phyloP scores from a whole-genome alignment of 2,797 vertebrate genomes.

The Ptychobarbus kaznakovi region DNA sequence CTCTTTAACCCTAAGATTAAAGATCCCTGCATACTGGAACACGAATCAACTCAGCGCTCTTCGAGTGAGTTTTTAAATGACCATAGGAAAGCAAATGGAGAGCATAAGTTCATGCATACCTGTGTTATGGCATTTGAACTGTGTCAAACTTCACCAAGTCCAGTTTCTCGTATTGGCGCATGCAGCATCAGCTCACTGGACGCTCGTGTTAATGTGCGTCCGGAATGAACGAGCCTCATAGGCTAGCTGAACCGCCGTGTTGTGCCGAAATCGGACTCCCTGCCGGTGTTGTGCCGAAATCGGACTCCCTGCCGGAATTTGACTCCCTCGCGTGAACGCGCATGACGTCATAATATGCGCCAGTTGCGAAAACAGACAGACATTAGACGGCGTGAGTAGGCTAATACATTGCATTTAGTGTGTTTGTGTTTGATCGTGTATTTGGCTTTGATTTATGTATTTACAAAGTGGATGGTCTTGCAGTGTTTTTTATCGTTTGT shows the following conservation, averaged over 20 bases:
- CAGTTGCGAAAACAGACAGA: too few relatives aligned
- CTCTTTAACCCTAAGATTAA: not conserved
- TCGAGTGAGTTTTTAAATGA: not conserved
- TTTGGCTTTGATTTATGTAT: too few relatives aligned
- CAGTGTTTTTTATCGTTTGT: too few relatives aligned
- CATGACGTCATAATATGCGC: too few relatives aligned
- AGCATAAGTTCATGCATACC: constrained; percentile 24
- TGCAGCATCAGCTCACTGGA: not conserved
- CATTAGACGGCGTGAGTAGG: too few relatives aligned
- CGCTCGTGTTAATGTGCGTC: not conserved
- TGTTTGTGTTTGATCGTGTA: too few relatives aligned
- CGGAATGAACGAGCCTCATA: not conserved
- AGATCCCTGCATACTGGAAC: not conserved
- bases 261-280: too few relatives aligned
- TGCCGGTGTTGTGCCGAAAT: too few relatives aligned
- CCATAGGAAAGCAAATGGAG: not conserved
- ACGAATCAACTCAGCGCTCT: not conserved
- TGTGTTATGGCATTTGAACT: constrained; percentile 33
- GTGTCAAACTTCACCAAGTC: constrained; percentile 2
- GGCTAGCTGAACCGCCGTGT: not conserved
- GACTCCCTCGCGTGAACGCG: too few relatives aligned
- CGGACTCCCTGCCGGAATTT: too few relatives aligned
- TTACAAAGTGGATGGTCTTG: too few relatives aligned
- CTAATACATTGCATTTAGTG: too few relatives aligned
- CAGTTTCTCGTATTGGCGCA: constrained; percentile 5